Evolutionary conservation across 2,797 vertebrate genomes (phyloP).

Genomic region (Pipistrellus nathusii): DNA sequence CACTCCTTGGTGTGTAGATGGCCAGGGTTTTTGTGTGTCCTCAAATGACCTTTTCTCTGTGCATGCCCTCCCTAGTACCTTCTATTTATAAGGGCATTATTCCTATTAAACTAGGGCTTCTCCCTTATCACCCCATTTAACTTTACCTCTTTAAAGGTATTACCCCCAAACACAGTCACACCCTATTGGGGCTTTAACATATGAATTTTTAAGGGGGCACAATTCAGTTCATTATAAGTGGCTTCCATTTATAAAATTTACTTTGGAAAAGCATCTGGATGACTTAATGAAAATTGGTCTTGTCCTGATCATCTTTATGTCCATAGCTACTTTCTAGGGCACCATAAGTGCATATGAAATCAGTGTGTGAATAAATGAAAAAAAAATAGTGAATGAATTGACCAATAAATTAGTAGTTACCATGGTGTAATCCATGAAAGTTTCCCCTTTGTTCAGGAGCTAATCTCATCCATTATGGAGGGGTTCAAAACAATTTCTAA

Average conservation of each 20-base stretch:
- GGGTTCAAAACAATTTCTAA: slow-evolving; percentile 1
- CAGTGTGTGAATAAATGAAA: neutral
- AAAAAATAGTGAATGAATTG: neutral
- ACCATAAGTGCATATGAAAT: neutral
- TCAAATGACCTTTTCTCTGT: neutral
- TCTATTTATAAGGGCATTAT: neutral
- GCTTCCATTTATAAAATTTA: slow-evolving; percentile 42
- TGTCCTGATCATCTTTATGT: slow-evolving; percentile 22
- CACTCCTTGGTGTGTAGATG: neutral
- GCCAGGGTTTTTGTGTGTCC: neutral
- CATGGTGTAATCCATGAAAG: neutral
- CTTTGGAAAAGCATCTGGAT: slow-evolving; percentile 37
- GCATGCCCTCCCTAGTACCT: neutral
- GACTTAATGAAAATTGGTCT: slow-evolving; percentile 47
- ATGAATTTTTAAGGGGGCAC: neutral
- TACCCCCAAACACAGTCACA: neutral
- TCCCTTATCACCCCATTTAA: neutral
- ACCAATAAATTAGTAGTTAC: neutral
- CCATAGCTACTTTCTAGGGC: neutral
- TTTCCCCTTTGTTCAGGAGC: neutral
- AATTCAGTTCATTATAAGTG: neutral
- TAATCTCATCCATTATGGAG: neutral
- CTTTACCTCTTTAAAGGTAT: neutral
- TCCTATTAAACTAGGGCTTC: neutral
- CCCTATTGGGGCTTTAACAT: neutral